Evolutionary conservation across 2,888 invertebrate species (phyloP).

Genomic region (Dorcus parallelipipedus): DNA sequence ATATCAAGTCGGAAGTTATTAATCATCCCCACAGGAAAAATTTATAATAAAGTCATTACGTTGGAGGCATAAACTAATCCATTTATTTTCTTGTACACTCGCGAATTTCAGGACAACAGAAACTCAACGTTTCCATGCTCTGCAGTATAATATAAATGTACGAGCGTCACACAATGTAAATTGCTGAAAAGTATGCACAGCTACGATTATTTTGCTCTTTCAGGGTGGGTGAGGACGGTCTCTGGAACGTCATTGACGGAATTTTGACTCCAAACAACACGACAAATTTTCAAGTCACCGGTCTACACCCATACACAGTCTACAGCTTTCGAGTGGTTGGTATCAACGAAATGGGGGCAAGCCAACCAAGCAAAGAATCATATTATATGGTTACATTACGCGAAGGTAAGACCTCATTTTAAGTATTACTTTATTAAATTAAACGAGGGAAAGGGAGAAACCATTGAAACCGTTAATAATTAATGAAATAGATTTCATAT

Average conservation of each 20-base stretch:
- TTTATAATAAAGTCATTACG: no score
- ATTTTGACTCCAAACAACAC: slow-evolving; percentile 62
- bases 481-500: no score
- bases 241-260: slow-evolving; percentile 61
- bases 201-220: slow-evolving; percentile 28
- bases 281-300: slow-evolving; percentile 63
- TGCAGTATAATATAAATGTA: no score
- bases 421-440: no score
- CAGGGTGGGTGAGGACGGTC: slow-evolving; percentile 68
- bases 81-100: no score
- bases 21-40: no score
- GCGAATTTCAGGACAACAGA: no score
- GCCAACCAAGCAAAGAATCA: slow-evolving; percentile 65
- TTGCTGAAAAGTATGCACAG: background rate
- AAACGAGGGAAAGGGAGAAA: no score
- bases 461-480: no score
- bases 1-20: no score
- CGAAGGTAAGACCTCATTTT: slow-evolving; percentile 57
- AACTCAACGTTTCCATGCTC: no score
- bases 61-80: no score
- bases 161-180: background rate
- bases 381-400: slow-evolving; percentile 72
- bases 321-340: slow-evolving; percentile 72
- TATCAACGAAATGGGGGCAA: slow-evolving; percentile 68
- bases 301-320: slow-evolving; percentile 68